Evolutionary conservation across 2,797 vertebrate genomes (phyloP).

Genomic region (Pterois miles): DNA sequence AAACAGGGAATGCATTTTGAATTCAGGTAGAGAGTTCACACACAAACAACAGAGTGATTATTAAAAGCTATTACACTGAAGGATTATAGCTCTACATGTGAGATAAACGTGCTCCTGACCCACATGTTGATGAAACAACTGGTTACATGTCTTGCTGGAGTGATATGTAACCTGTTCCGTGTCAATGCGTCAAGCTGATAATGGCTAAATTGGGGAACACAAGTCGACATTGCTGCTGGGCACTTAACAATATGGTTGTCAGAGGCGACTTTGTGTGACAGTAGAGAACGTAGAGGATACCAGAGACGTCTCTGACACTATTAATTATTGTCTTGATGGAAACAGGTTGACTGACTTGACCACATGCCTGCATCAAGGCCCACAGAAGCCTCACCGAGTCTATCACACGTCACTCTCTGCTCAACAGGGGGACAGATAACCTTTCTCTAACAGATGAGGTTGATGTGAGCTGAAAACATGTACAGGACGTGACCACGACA

Average conservation of each 20-base stretch:
- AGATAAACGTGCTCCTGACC: background rate
- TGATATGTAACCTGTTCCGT: constrained; percentile 29
- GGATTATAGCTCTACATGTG: background rate
- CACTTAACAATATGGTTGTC: constrained; percentile 56
- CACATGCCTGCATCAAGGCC: constrained; percentile 19
- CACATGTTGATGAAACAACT: constrained; percentile 4
- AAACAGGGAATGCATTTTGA: constrained; percentile 20
- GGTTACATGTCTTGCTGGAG: constrained; percentile 15
- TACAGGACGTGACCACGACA: background rate
- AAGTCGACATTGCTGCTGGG: constrained; percentile 19
- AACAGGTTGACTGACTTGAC: constrained; percentile 54
- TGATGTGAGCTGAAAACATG: constrained; percentile 51
- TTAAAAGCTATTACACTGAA: constrained; percentile 8
- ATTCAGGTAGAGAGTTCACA: background rate
- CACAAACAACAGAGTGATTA: background rate
- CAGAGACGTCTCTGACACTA: constrained; percentile 57
- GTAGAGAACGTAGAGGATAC: constrained; percentile 19
- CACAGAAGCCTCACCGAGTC: constrained; percentile 12
- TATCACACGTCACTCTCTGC: constrained; percentile 42
- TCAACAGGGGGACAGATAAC: constrained; percentile 62
- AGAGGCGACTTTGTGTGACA: constrained; percentile 15
- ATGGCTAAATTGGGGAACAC: constrained; percentile 9
- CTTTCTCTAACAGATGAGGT: constrained; percentile 64
- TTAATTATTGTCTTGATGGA: constrained; percentile 68
- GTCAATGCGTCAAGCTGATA: constrained; percentile 32